Evolutionary conservation across 2,888 invertebrate species (phyloP).

Genomic region (Ptycholaimellus sp.): DNA sequence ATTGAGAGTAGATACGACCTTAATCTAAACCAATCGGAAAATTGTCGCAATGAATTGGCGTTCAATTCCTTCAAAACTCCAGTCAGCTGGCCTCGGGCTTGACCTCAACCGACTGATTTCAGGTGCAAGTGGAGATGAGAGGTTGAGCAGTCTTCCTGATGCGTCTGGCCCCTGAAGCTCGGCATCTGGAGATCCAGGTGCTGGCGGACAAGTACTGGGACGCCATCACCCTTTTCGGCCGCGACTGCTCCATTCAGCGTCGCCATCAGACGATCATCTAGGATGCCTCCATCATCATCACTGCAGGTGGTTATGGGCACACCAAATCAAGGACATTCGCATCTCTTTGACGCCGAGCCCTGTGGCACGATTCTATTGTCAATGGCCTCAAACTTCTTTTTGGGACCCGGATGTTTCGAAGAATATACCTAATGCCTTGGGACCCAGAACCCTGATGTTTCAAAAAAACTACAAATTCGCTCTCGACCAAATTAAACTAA

Average conservation of each 20-base stretch:
- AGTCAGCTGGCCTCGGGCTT: too few species aligned
- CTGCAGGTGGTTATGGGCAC: slow-evolving; percentile 96
- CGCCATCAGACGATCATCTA: slow-evolving; percentile 98
- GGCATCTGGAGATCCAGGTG: slow-evolving; percentile 90
- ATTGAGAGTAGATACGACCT: too few species aligned
- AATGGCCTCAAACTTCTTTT: too few species aligned
- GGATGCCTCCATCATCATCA: slow-evolving; percentile 85
- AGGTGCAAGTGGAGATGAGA: slow-evolving; percentile 89
- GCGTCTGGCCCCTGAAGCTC: slow-evolving; percentile 79
- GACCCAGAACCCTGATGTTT: not conserved
- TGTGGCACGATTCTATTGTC: slow-evolving; percentile 42
- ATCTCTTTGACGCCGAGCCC: slow-evolving; percentile 71
- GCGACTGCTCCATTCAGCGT: slow-evolving; percentile 93
- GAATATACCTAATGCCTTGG: not conserved
- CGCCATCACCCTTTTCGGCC: slow-evolving; percentile 86
- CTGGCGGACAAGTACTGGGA: slow-evolving; percentile 91
- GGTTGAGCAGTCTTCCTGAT: slow-evolving; percentile 97
- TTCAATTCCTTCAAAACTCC: too few species aligned
- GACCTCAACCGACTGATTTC: not conserved
- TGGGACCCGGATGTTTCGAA: too few species aligned
- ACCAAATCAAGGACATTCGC: slow-evolving; percentile 82
- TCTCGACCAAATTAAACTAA: too few species aligned
- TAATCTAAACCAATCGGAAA: too few species aligned
- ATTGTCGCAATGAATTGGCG: too few species aligned
- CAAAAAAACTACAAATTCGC: too few species aligned